These are phyloP conservation scores for Anguilla megastoma DNA, from an alignment of 2,797 vertebrate genomes.

Conservation along the genomic window DNA sequence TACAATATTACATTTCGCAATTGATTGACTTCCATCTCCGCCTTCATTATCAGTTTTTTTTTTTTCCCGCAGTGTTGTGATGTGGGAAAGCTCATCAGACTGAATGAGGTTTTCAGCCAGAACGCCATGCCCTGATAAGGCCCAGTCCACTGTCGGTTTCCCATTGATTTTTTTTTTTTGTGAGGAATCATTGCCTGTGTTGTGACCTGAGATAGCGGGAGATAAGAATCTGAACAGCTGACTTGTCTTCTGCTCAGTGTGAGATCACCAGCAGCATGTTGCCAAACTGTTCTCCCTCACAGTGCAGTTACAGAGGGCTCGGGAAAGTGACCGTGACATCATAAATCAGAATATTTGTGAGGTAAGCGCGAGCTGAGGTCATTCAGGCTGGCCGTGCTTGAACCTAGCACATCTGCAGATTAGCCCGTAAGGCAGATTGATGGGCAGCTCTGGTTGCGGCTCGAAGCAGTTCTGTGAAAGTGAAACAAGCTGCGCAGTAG, in stretches of 20 bases:
- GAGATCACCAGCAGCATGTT: neutral
- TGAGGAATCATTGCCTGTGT: neutral
- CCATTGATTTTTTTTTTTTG: neutral
- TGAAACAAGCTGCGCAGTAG: neutral
- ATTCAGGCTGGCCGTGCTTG: neutral
- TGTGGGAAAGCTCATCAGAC: neutral
- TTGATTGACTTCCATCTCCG: neutral
- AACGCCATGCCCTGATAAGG: neutral
- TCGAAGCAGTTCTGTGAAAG: neutral
- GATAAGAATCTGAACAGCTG: neutral
- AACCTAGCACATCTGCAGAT: neutral
- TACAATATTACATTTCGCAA: neutral
- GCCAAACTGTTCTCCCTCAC: neutral
- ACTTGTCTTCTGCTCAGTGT: neutral
- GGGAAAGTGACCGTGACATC: neutral
- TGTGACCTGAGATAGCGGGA: neutral
- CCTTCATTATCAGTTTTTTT: neutral
- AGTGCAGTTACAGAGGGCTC: neutral
- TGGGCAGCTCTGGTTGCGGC: constrained; percentile 8
- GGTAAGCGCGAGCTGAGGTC: constrained; percentile 11
- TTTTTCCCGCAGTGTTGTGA: neutral
- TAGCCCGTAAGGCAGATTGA: constrained; percentile 11
- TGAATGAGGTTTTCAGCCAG: neutral
- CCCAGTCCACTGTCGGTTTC: neutral
- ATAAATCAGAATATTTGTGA: constrained; percentile 17